A percentile compares a stretch with the other conserved stretches of the same genome.
phyloP scores from a whole-genome alignment of 2,888 invertebrate genomes.

The Amphiduros pacificus region DNA sequence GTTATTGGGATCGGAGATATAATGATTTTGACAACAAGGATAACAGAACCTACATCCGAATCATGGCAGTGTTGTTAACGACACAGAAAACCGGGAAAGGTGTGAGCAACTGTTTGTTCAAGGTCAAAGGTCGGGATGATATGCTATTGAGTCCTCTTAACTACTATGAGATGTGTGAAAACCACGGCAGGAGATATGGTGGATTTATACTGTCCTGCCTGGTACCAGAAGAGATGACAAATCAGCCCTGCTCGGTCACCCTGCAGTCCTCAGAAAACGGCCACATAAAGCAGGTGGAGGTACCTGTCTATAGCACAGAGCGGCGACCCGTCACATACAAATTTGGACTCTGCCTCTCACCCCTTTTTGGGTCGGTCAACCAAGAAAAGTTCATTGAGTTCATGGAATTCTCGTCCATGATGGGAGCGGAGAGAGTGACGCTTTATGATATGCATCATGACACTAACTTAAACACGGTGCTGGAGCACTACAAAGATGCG shows the following conservation, averaged over 20 bases:
- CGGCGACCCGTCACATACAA: background rate
- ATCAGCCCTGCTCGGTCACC: background rate
- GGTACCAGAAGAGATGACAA: conserved; percentile 30
- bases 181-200: conserved; percentile 49
- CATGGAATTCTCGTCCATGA: conserved; percentile 45
- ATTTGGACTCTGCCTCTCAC: conserved; percentile 51
- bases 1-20: conserved; percentile 44
- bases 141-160: conserved; percentile 6
- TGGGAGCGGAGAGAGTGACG: conserved; percentile 45
- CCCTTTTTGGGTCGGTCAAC: conserved; percentile 45
- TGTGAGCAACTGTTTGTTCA: conserved; percentile 11
- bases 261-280: background rate
- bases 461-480: conserved; percentile 33
- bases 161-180: conserved; percentile 55
- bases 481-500: conserved; percentile 40
- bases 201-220: conserved; percentile 53
- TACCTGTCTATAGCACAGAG: background rate
- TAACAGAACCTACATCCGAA: conserved; percentile 24
- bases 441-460: conserved; percentile 44
- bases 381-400: conserved; percentile 45
- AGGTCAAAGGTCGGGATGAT: background rate
- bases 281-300: background rate
- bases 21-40: conserved; percentile 33
- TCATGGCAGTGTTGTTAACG: conserved; percentile 24
- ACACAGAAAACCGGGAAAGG: conserved; percentile 5